A percentile compares a stretch with the other conserved stretches of the same genome.
Conservation (phyloP, 2,888 invertebrate species). For the Andrena fulva region DNA sequence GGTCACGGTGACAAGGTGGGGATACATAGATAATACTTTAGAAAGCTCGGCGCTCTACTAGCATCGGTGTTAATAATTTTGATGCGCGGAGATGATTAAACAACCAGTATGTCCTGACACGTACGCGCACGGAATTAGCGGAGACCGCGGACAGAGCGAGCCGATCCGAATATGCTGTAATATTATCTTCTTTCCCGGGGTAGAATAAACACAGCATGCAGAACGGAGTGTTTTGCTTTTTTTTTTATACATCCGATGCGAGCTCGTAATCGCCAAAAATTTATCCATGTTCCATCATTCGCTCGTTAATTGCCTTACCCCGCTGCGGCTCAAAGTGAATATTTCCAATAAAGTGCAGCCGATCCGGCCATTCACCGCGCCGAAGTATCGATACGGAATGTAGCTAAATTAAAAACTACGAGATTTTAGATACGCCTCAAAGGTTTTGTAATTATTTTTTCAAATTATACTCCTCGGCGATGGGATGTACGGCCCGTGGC, state of each 20-base stretch:
- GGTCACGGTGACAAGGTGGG: not conserved
- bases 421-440: not conserved
- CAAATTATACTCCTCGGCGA: constrained; percentile 23
- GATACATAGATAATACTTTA: constrained; percentile 26
- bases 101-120: constrained; percentile 36
- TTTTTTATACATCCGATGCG: constrained; percentile 38
- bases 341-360: constrained; percentile 65
- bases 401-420: constrained; percentile 42
- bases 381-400: constrained; percentile 31
- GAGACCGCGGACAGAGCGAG: constrained; percentile 27
- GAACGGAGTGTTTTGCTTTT: constrained; percentile 27
- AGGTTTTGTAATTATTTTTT: constrained; percentile 35
- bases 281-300: constrained; percentile 59
- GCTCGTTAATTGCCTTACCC: constrained; percentile 61
- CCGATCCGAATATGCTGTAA: constrained; percentile 36
- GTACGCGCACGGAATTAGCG: constrained; percentile 23
- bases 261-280: constrained; percentile 62
- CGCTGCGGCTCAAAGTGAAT: constrained; percentile 63
- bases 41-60: constrained; percentile 1
- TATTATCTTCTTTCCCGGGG: constrained; percentile 43
- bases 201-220: constrained; percentile 42
- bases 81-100: constrained; percentile 56
- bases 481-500: not conserved
- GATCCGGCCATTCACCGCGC: constrained; percentile 45
- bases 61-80: constrained; percentile 61